Evolutionary conservation across 1,140 invertebrate species (phyloP), one percentile per base, ranked within the genome.

Genomic region (Drosophila willistoni): DNA sequence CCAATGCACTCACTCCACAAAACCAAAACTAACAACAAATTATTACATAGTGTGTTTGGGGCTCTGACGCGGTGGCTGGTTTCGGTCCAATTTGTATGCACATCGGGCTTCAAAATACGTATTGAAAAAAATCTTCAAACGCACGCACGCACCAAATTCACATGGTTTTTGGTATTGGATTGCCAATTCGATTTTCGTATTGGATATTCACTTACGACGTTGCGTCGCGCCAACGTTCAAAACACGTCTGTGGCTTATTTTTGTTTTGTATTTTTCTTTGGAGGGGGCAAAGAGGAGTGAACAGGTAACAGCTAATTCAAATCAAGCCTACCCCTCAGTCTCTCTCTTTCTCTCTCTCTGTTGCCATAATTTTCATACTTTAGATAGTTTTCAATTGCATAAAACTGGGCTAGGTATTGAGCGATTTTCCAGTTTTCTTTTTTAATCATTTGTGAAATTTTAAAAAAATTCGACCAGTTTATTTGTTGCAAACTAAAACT

Each of bases 11-110:
- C 51, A 19, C 63, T 64, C 47, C 71, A 64, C 55, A 67, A 54
- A 63, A 76, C 68, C 34, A 77, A 79, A 64, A 36, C 34, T 68
- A 64, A 56, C 59, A 57, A 56, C 22, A 34, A 41, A 60, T 44
- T 44, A 77, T 84, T 84, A 84, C 67, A 80, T 59, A 54, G 63
- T 69, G 63, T 69, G 36, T 39, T 12, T 2, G 36, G 10, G 66
- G 42, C 39, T 36, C 34, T 36, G 34, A 36, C 10, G 10, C 36
- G 36, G 3, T 39, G 71, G 42, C 39, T 33, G 44, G 25, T 47
- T 60, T 56, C 44, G 71, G 63, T 51, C 68, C 68, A 69, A 84
- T 85, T 85, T 62, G 74, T 85, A 85, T 85, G 74, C 81, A 68
- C 71, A 51, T 62, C 51, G 77, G 80, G 70, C 47, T 67, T 68